Percentiles rank a stretch among this genome's conserved stretches.
These are phyloP conservation scores for Cyclina sinensis DNA, from an alignment of 1,140 invertebrate species.

Conservation along the genomic window DNA sequence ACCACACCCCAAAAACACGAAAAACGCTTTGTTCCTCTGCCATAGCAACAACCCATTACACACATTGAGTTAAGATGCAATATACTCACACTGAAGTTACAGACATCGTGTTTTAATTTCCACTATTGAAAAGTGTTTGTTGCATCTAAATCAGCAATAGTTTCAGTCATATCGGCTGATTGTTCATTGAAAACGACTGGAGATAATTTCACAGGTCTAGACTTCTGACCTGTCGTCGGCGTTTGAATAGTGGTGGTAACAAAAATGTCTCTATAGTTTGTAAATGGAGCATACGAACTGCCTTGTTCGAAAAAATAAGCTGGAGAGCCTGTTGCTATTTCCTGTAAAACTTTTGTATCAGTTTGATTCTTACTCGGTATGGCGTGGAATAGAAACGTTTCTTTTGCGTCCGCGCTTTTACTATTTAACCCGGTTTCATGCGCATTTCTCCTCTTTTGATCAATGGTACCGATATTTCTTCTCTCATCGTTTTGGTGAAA, in stretches of 20 bases:
- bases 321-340: neutral
- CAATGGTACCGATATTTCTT: no score
- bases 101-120: neutral
- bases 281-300: neutral
- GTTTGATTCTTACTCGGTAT: no score
- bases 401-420: no score
- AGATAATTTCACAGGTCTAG: neutral
- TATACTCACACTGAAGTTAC: neutral
- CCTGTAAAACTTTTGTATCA: neutral
- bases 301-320: neutral
- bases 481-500: no score
- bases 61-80: neutral
- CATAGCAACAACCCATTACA: no score
- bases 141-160: neutral
- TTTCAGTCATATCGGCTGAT: neutral
- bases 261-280: neutral
- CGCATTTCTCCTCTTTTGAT: no score
- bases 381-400: no score
- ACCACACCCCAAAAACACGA: no score
- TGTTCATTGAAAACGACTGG: neutral
- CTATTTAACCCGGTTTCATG: no score
- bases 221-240: neutral
- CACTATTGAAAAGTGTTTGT: neutral
- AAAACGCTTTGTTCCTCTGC: no score
- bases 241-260: neutral